Percentiles rank a stretch among this genome's conserved stretches.
These are phyloP conservation scores for Chloromyia formosa DNA, from an alignment of 2,888 invertebrate genomes.

Conservation along the genomic window DNA sequence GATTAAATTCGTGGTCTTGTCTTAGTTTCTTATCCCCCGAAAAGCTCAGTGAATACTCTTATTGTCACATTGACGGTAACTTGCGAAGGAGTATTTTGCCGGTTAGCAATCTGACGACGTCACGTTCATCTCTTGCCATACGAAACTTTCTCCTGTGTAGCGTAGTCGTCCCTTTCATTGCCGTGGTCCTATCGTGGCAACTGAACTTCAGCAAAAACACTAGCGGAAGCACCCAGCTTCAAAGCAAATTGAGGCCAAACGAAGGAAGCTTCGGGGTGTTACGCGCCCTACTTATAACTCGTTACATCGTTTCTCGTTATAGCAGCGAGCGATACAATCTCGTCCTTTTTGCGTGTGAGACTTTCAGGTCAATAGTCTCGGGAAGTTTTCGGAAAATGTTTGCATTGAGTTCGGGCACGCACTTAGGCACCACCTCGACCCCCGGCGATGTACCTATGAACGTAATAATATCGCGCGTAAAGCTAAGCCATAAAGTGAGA, in stretches of 20 bases:
- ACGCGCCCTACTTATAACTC: constrained; percentile 17
- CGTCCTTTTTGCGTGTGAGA: constrained; percentile 21
- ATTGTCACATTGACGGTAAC: constrained; percentile 32
- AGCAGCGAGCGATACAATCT: constrained; percentile 27
- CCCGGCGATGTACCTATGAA: no score
- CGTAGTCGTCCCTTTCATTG: background rate
- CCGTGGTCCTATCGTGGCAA: background rate
- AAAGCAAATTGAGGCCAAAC: background rate
- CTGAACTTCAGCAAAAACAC: constrained; percentile 9
- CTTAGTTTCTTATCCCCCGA: constrained; percentile 2
- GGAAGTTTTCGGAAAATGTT: constrained; percentile 25
- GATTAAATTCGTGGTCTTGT: constrained; percentile 19
- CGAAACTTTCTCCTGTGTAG: constrained; percentile 10
- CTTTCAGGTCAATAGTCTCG: constrained; percentile 35
- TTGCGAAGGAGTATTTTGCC: background rate
- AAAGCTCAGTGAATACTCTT: constrained; percentile 16
- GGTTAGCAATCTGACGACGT: constrained; percentile 7
- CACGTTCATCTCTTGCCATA: background rate
- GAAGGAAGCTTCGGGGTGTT: background rate
- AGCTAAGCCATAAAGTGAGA: constrained; percentile 2
- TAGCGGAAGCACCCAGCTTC: background rate
- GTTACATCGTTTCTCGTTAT: constrained; percentile 17
- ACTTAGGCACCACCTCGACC: background rate
- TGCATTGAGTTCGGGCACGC: constrained; percentile 26
- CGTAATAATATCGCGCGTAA: background rate